Base-by-base conservation (phyloP, 2,888 invertebrate genomes). In the Pseudoips prasinana region DNA sequence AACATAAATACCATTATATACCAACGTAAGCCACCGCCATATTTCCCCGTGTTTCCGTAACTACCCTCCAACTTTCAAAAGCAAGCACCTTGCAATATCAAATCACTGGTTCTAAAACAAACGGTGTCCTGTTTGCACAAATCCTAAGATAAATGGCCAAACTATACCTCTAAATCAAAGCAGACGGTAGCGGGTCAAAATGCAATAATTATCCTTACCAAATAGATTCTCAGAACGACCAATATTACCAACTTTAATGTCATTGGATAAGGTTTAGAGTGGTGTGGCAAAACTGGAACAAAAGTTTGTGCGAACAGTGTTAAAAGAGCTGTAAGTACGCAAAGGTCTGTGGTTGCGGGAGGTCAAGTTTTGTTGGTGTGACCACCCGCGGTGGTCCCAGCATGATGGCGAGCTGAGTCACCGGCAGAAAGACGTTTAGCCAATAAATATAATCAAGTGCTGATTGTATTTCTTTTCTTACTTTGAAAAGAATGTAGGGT, bases 311-410 rank as follows among this genome's bases (percentile, higher is more conserved):
- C 32, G 41, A 19, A 76, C 72, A 73, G 28, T 49, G 22, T 62
- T 54, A 18, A 32, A 30, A 19, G 67, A 64, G 40, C 74, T 39
- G n/a, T 7, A 20, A 5, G 3, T 20, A 2, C 2, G 20, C 2
- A 2, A 7, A 2, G 7, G 7, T 2, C 7, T 7, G 4, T 7
- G 20, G 3, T 7, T 26, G 25, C 6, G 49, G 58, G 5, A 46
- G 70, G 32, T 66, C 70, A 31, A 9, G 39, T 40, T 56, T 37
- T 9, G 32, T 2, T 71, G 73, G 81, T 55, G 33, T 55, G 79
- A 58, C 81, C 81, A 77, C 83, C 83, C 82, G 83, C 59, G 39
- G 79, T 50, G 81, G 64, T 67, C 69, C 57, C 75, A 52, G 56
- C 56, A n/a, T 54, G 57, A 46, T 27, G 30, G 40, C 33, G 61